Base-by-base conservation (phyloP, 1,140 invertebrate genomes). In the Eurytemora carolleeae region DNA sequence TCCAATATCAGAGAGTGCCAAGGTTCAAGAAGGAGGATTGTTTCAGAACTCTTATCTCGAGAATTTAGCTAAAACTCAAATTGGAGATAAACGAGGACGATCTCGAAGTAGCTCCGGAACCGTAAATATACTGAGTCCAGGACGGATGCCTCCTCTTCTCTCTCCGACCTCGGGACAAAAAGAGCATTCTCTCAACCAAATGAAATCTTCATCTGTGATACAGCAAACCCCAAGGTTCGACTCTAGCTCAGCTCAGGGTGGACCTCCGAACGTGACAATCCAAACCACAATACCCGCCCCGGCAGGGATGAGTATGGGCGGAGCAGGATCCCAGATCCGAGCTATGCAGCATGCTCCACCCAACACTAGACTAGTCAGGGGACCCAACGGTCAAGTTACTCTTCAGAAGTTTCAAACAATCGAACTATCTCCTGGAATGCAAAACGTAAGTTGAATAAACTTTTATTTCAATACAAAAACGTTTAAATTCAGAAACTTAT, bases 381-480 rank as follows among this genome's bases (percentile, higher is more conserved):
- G 60, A 22, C 60, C 60, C 20, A 62, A 62, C 26, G 60, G 60
- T 1, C 59, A 61, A n/a, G 25, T 44, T 54, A 62, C 53, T 21
- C 17, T 56, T 15, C 60, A 62, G 19, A 62, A 62, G 24, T 53
- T 62, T 16, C 60, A 62, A 56, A 62, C 60, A 1, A 62, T 62
- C 18, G 60, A 62, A 25, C 24, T 62, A 17, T 24, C 44, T 31
- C 60, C 53, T 2, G 60, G 57, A 20, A 55, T 62, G 55, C 60
- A 62, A 25, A 19, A 52, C 12, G 58, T 59, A 59, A 56, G 56
- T 20, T 7, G 21, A 55, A 55, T 7, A 55, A 55, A 55, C 54
- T 44, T n/a, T 12, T 12, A 12, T 44, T n/a, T 44, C 12, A 44
- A 44, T 12, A 44, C 12, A 21, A 20, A 55, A 18, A 20, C 21